Evolutionary conservation across 37 sponge, comb jelly and placozoan species (phyloP).

Genomic region (Theonella swinhoei): DNA sequence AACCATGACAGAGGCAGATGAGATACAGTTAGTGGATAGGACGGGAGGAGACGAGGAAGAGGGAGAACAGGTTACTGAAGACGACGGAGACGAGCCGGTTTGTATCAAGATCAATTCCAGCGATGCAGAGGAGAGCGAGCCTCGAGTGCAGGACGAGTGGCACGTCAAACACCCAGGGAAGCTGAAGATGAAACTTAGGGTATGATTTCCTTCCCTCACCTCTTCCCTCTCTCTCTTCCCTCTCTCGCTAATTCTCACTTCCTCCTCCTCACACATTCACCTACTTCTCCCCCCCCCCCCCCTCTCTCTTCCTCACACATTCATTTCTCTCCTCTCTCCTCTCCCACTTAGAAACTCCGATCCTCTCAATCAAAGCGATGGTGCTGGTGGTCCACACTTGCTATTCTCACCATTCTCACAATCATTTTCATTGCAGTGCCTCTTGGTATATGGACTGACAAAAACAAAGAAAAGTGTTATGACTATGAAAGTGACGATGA

Average conservation of each 20-base stretch:
- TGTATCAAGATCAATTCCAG: background rate
- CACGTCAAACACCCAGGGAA: slow-evolving; percentile 10
- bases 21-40: slow-evolving; percentile 6
- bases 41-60: background rate
- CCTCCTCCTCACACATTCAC: too few relatives aligned
- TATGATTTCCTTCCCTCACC: too few relatives aligned
- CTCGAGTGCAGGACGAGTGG: slow-evolving; percentile 14
- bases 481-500: slow-evolving; percentile 30
- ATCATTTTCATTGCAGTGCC: slow-evolving; percentile 26
- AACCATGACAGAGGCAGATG: background rate
- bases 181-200: background rate
- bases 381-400: slow-evolving; percentile 43
- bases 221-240: too few relatives aligned
- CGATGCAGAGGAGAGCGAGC: background rate
- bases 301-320: too few relatives aligned
- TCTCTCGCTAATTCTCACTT: background rate
- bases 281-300: too few relatives aligned
- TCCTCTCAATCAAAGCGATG: slow-evolving; percentile 1
- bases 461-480: slow-evolving; percentile 1
- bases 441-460: slow-evolving; percentile 3
- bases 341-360: background rate
- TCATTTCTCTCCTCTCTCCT: too few relatives aligned
- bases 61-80: background rate
- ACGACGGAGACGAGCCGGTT: background rate
- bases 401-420: slow-evolving; percentile 21